These are phyloP conservation scores for Geodia barretti DNA, from an alignment of 37 sponge, comb jelly and placozoan genomes.

Conservation along the genomic window DNA sequence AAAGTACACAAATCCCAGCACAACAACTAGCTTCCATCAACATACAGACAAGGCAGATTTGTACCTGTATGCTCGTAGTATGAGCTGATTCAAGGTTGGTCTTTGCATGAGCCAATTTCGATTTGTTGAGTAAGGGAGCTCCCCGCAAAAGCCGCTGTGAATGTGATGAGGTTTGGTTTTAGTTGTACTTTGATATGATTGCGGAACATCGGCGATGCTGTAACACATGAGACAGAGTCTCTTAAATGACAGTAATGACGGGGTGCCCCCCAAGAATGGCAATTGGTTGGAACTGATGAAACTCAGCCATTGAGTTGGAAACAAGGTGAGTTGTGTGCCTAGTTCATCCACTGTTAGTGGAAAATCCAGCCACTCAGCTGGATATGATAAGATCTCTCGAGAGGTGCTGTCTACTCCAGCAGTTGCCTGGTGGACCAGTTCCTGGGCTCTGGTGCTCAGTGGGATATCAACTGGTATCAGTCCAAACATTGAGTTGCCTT, in stretches of 20 bases:
- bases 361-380: slow-evolving; percentile 6
- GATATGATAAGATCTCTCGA: not conserved
- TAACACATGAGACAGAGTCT: slow-evolving; percentile 30
- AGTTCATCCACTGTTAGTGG: slow-evolving; percentile 10
- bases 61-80: slow-evolving; percentile 79
- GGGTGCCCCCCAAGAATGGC: not conserved
- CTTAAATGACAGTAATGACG: slow-evolving; percentile 12
- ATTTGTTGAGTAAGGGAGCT: slow-evolving; percentile 52
- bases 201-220: slow-evolving; percentile 30
- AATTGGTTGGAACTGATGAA: not conserved
- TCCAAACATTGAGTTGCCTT: not conserved
- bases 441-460: not conserved
- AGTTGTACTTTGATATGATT: not conserved
- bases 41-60: not conserved
- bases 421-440: not conserved
- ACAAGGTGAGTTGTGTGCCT: slow-evolving; percentile 13
- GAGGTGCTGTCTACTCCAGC: not conserved
- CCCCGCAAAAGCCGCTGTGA: slow-evolving; percentile 45
- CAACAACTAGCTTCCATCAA: not conserved
- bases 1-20: not conserved
- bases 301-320: slow-evolving; percentile 49
- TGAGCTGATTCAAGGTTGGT: slow-evolving; percentile 21
- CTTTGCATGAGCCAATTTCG: slow-evolving; percentile 54
- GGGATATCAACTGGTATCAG: not conserved
- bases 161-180: slow-evolving; percentile 45